Evolutionary conservation across 2,888 invertebrate species (phyloP).

Genomic region (Dastarcus helophoroides): DNA sequence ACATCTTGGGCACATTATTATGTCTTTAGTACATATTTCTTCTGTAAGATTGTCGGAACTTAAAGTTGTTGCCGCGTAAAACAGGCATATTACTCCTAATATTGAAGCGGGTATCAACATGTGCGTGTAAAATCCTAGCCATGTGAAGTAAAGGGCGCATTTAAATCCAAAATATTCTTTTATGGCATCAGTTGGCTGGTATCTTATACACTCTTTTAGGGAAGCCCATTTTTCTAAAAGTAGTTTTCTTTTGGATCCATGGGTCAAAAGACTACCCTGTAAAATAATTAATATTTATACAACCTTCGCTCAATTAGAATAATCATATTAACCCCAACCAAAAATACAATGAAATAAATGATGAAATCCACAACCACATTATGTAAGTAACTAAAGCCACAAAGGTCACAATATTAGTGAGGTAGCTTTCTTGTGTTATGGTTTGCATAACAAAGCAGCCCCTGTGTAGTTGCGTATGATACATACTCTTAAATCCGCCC

Average conservation of each 20-base stretch:
- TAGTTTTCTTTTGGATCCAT: conserved; percentile 38
- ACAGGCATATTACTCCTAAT: conserved; percentile 51
- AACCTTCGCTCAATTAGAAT: no score
- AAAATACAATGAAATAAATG: no score
- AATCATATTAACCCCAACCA: no score
- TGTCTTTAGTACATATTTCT: conserved; percentile 44
- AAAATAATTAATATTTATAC: no score
- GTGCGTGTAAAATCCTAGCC: conserved; percentile 70
- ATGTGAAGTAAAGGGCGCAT: conserved; percentile 66
- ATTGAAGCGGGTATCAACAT: conserved; percentile 62
- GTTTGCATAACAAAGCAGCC: no score
- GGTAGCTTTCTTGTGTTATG: no score
- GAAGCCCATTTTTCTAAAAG: conserved; percentile 57
- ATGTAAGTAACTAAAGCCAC: no score
- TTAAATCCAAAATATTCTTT: conserved; percentile 62
- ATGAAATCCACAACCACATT: no score
- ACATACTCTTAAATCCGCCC: no score
- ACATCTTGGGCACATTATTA: conserved; percentile 68
- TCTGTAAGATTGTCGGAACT: conserved; percentile 36
- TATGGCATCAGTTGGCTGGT: conserved; percentile 59
- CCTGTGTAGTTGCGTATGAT: no score
- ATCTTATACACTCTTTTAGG: conserved; percentile 51
- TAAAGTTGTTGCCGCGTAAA: conserved; percentile 43
- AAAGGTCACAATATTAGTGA: no score
- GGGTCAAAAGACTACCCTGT: no score